These are phyloP conservation scores for Fulmarus glacialis DNA, from an alignment of 2,113 vertebrate species.

Conservation along the genomic window DNA sequence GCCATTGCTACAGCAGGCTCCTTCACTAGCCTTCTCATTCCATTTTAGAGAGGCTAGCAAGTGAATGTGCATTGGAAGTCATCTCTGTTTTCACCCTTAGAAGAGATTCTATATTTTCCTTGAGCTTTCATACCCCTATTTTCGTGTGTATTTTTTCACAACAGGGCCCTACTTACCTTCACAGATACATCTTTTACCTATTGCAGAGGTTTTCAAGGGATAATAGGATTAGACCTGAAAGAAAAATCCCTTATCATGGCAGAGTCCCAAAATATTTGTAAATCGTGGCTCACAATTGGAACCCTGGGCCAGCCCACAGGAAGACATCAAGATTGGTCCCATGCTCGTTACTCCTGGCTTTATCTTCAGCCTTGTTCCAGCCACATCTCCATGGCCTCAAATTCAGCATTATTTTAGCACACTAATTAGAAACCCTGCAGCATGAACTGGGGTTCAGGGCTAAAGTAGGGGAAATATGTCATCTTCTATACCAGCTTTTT, in stretches of 20 bases:
- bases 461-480: neutral
- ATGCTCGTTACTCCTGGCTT: neutral
- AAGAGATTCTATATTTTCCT: neutral
- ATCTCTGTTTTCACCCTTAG: neutral
- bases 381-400: neutral
- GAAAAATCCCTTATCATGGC: neutral
- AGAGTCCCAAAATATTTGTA: neutral
- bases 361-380: neutral
- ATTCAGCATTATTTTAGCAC: neutral
- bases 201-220: neutral
- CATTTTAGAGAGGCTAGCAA: neutral
- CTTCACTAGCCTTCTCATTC: neutral
- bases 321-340: neutral
- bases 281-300: neutral
- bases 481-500: neutral
- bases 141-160: neutral
- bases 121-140: neutral
- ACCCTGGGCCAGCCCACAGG: neutral
- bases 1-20: neutral
- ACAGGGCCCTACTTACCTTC: neutral
- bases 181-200: neutral
- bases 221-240: neutral
- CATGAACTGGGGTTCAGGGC: neutral
- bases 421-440: neutral
- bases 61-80: neutral